Evolutionary conservation across 2,113 vertebrate genomes (phyloP).

Genomic region (Takifugu flavidus): DNA sequence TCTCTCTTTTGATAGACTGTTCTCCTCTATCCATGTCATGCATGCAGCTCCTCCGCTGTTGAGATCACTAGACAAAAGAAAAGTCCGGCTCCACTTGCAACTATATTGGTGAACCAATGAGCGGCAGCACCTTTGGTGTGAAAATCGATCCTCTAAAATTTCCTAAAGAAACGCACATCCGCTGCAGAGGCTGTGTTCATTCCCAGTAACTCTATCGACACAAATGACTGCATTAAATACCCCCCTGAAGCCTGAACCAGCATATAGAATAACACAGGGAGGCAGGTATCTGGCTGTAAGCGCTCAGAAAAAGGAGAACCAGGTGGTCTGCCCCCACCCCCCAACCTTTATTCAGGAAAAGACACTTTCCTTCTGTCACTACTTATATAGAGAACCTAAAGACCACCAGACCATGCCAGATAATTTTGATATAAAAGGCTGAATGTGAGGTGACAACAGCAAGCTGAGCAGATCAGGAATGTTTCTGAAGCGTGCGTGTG

Average conservation of each 20-base stretch:
- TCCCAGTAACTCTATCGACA: slow-evolving; percentile 28
- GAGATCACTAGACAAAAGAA: too few species aligned
- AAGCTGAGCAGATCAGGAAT: slow-evolving; percentile 27
- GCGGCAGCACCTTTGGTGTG: background rate
- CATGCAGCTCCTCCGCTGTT: too few species aligned
- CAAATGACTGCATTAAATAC: slow-evolving; percentile 9
- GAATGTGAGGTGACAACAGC: slow-evolving; percentile 48
- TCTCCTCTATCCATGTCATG: too few species aligned
- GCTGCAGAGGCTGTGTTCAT: slow-evolving; percentile 15
- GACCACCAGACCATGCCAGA: slow-evolving; percentile 21
- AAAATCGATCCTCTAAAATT: background rate
- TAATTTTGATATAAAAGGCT: slow-evolving; percentile 45
- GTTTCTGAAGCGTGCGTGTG: background rate
- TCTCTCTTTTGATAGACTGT: too few species aligned
- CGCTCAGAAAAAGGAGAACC: slow-evolving; percentile 60
- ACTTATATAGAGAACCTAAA: slow-evolving; percentile 29
- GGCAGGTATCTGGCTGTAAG: slow-evolving; percentile 29
- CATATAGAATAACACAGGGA: slow-evolving; percentile 45
- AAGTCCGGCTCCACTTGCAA: too few species aligned
- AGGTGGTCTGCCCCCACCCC: slow-evolving; percentile 48
- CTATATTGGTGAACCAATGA: background rate
- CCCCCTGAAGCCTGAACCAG: slow-evolving; percentile 15
- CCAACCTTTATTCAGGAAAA: slow-evolving; percentile 35
- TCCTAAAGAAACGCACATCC: slow-evolving; percentile 8
- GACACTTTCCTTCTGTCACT: slow-evolving; percentile 36